Evolutionary conservation across 2,113 vertebrate genomes (phyloP).

Genomic region (Anguilla rostrata): DNA sequence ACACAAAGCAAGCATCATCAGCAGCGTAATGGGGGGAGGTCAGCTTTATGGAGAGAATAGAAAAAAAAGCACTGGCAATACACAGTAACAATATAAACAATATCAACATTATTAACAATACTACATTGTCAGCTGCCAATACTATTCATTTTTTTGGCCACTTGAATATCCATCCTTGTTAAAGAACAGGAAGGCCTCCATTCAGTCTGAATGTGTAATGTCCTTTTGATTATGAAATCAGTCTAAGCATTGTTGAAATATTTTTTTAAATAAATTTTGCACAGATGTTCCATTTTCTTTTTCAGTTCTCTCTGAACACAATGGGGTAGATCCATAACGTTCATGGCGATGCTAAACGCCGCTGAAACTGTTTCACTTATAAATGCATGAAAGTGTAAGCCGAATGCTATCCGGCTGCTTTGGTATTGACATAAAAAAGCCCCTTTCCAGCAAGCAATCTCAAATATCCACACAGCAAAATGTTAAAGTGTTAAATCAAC

Average conservation of each 20-base stretch:
- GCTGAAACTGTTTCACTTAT: not conserved
- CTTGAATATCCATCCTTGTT: not conserved
- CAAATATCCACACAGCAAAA: not conserved
- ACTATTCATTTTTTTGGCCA: not conserved
- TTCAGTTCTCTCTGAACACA: not conserved
- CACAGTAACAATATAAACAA: not conserved
- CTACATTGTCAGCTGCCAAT: constrained; percentile 11
- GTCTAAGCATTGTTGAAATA: not conserved
- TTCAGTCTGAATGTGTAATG: not conserved
- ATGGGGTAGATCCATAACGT: not conserved
- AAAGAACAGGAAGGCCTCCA: not conserved
- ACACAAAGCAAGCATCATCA: constrained; percentile 16
- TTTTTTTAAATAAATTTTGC: too few relatives aligned
- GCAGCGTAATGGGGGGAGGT: constrained; percentile 19
- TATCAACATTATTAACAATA: constrained; percentile 1
- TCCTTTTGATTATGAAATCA: not conserved
- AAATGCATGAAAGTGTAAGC: not conserved
- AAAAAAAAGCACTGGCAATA: constrained; percentile 18
- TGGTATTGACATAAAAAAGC: not conserved
- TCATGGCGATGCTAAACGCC: not conserved
- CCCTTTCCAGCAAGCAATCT: not conserved
- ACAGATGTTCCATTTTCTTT: not conserved
- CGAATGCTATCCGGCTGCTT: not conserved
- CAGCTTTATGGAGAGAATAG: not conserved
- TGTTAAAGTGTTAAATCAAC: too few relatives aligned